Conservation (phyloP, 1,140 invertebrate genomes). For the Aphaenogaster floridana region DNA sequence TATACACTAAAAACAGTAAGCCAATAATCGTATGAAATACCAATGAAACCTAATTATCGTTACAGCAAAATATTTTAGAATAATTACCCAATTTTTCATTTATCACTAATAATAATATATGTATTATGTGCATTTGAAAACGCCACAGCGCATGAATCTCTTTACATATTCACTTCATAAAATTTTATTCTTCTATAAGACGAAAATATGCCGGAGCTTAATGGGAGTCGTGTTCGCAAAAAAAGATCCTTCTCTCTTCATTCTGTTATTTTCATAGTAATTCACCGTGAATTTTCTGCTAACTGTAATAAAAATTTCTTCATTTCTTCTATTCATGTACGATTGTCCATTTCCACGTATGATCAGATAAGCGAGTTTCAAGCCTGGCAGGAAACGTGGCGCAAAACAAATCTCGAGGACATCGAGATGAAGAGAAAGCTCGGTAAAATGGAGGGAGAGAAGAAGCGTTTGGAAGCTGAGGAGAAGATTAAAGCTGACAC, state of each 20-base stretch:
- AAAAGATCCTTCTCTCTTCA: slow-evolving; percentile 4
- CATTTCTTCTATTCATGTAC: slow-evolving; percentile 1
- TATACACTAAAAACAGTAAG: not conserved
- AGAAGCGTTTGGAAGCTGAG: slow-evolving; percentile 61
- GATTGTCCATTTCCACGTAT: slow-evolving; percentile 51
- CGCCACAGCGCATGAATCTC: not conserved
- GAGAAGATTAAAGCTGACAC: slow-evolving; percentile 64
- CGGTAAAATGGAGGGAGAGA: slow-evolving; percentile 62
- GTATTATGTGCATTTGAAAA: not conserved
- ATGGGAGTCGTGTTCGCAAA: not conserved
- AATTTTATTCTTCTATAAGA: slow-evolving; percentile 21
- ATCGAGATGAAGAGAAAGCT: slow-evolving; percentile 65
- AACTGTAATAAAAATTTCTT: slow-evolving; percentile 25
- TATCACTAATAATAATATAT: not conserved
- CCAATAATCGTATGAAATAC: not conserved
- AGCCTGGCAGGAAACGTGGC: slow-evolving; percentile 73
- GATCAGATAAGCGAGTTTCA: slow-evolving; percentile 74
- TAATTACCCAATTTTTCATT: not conserved
- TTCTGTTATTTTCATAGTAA: slow-evolving; percentile 23
- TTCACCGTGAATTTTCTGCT: slow-evolving; percentile 29
- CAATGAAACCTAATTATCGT: not conserved
- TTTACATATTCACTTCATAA: not conserved
- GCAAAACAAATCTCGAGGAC: slow-evolving; percentile 53
- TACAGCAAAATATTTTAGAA: not conserved
- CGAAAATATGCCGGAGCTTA: slow-evolving; percentile 19